These are phyloP conservation scores for Portevinia maculata DNA, from an alignment of 2,888 invertebrate species.

Conservation along the genomic window DNA sequence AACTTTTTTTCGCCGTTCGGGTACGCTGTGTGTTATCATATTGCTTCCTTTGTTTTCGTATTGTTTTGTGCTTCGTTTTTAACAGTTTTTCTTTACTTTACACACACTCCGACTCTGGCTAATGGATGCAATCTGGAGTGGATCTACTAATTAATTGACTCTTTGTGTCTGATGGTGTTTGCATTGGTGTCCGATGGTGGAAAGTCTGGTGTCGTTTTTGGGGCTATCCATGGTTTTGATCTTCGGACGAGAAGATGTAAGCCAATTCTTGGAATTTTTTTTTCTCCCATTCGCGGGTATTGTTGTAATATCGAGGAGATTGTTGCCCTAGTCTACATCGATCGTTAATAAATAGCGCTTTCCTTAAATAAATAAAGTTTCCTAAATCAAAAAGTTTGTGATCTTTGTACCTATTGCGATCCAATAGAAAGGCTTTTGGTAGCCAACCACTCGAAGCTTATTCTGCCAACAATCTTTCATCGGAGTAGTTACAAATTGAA, in stretches of 20 bases:
- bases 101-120: conserved; percentile 27
- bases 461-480: background rate
- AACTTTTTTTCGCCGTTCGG: conserved; percentile 20
- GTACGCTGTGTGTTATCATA: conserved; percentile 51
- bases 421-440: background rate
- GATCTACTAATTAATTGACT: conserved; percentile 83
- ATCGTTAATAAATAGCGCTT: conserved; percentile 13
- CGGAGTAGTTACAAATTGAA: conserved; percentile 21
- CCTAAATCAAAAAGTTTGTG: background rate
- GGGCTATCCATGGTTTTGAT: conserved; percentile 67
- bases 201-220: conserved; percentile 55
- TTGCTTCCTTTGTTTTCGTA: conserved; percentile 43
- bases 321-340: conserved; percentile 19
- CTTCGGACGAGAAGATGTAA: conserved; percentile 58
- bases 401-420: background rate
- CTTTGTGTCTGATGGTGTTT: conserved; percentile 79
- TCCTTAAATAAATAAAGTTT: background rate
- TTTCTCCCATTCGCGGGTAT: background rate
- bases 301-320: background rate
- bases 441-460: background rate
- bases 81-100: conserved; percentile 15
- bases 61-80: conserved; percentile 12
- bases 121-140: conserved; percentile 79
- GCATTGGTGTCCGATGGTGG: conserved; percentile 69
- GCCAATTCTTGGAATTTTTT: conserved; percentile 4